Evolutionary conservation across 2,797 vertebrate genomes (phyloP), one percentile per base, ranked within the genome.

Genomic region (Alca torda): DNA sequence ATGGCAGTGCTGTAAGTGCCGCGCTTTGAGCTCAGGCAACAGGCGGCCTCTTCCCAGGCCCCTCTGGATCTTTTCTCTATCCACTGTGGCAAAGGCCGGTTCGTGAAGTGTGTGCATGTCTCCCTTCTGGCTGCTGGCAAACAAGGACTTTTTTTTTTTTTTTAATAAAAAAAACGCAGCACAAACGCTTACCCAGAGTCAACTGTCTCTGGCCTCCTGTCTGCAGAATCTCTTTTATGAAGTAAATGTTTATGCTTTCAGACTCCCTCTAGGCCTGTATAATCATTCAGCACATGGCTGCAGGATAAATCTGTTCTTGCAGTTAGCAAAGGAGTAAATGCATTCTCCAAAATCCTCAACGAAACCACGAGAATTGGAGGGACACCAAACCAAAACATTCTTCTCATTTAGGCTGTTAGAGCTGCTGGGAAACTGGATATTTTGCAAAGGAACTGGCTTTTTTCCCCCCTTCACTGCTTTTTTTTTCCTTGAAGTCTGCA

Each of bases 381-480:
- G 69, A 95, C 83, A 90, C 77, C 93, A 97, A 85, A 91, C 87
- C 90, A 45, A 94, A 96, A 90, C 95, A 93, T 95, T 95, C 87
- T 83, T 89, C 92, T 96, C 72, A 64, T 63, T 80, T 90, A 81
- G 16, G 8, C 67, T 89, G 41, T 69, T 74, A 85, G 87, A 95
- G 63, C 95, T 91, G 92, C 87, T 97, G 93, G 79, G 93, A 97
- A 98, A 97, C 83, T 83, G 89, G 91, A 94, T 95, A 84, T 92
- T 95, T 94, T 91, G 95, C 82, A 91, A 95, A 92, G 82, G 76
- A 91, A 83, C 80, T 87, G 95, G 74, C 45, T 64, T 89, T 72
- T 31, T 11, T 11, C 3, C 60, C 51, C 11, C 11, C 69, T 79
- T 51, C 50, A 19, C 69, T 63, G 63, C 33, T 78, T 72, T 79